Base-by-base conservation (phyloP, 2,797 vertebrate genomes). In the Onychomys torridus region DNA sequence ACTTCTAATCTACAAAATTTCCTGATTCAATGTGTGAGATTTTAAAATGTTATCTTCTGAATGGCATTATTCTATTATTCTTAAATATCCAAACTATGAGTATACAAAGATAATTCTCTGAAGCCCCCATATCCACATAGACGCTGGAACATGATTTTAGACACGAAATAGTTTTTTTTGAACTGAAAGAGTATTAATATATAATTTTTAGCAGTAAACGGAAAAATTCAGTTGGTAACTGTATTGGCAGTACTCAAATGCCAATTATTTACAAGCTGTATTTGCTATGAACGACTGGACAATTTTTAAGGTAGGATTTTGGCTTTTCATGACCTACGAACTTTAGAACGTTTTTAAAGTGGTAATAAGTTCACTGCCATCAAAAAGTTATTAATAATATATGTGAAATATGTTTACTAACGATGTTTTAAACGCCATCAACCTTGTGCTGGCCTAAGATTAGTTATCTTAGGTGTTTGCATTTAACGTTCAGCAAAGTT, bases 1-100 rank as follows among this genome's bases (percentile, higher is more conserved):
- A 91, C 92, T 86, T 96, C 91, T 82, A 97, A 81, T 25, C 65
- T 89, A 89, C 27, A 89, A 92, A 37, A 94, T 77, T 94, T 95
- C 77, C 37, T 77, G 12, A 96, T 61, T 92, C 49, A 94, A 91
- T n/a, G 90, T n/a, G 90, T 81, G n/a, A 84, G 37, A 90, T 76
- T 96, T 94, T 96, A 67, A 95, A 96, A 97, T 78, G 21, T 29
- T 71, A n/a, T 95, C 75, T 96, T 96, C 55, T 88, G n/a, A 97
- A 95, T 76, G n/a, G 37, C 61, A 94, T 86, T 93, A 93, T 61
- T 93, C 49, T 96, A 63, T 79, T 95, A 91, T 82, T 94, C 73
- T 93, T 91, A 96, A 95, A 89, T n/a, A 16, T 83, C 73, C 77
- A 77, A 94, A 92, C 4, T 81, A 55, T 89, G 17, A 67, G 91